These are phyloP conservation scores for Chymomyza costata DNA, from an alignment of 1,140 invertebrate species.

Conservation along the genomic window DNA sequence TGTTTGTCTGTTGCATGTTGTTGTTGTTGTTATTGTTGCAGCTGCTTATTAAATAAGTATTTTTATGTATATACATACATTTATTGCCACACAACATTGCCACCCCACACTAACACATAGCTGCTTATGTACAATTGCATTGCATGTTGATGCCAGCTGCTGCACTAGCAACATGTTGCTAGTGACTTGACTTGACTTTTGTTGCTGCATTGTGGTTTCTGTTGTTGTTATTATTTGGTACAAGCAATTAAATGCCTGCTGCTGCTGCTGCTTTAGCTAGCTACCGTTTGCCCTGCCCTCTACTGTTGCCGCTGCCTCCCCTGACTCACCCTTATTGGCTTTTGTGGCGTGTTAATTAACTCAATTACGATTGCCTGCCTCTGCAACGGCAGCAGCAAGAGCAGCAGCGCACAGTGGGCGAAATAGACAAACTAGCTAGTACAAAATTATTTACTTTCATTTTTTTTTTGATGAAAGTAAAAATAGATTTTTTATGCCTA, in stretches of 20 bases:
- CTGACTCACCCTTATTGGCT: slow-evolving; percentile 35
- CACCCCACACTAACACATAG: background rate
- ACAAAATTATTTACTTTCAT: too few species aligned
- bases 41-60: too few species aligned
- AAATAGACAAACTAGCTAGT: too few species aligned
- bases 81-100: background rate
- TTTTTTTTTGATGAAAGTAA: too few species aligned
- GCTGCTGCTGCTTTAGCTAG: slow-evolving; percentile 11
- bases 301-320: background rate
- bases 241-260: slow-evolving; percentile 66
- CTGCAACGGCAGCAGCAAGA: too few species aligned
- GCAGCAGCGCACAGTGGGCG: too few species aligned
- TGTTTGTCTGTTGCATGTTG: too few species aligned
- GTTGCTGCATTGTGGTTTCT: slow-evolving; percentile 12
- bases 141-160: slow-evolving; percentile 8
- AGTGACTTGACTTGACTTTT: slow-evolving; percentile 1
- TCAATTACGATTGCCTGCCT: slow-evolving; percentile 68
- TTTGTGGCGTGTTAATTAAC: slow-evolving; percentile 73
- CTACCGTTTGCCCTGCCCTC: background rate
- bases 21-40: too few species aligned
- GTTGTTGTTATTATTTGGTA: slow-evolving; percentile 61
- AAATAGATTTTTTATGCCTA: too few species aligned
- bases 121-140: slow-evolving; percentile 3
- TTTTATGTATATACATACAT: too few species aligned
- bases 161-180: slow-evolving; percentile 45